Conservation (phyloP, 2,113 vertebrate genomes). For the Hippocampus guttulatus region DNA sequence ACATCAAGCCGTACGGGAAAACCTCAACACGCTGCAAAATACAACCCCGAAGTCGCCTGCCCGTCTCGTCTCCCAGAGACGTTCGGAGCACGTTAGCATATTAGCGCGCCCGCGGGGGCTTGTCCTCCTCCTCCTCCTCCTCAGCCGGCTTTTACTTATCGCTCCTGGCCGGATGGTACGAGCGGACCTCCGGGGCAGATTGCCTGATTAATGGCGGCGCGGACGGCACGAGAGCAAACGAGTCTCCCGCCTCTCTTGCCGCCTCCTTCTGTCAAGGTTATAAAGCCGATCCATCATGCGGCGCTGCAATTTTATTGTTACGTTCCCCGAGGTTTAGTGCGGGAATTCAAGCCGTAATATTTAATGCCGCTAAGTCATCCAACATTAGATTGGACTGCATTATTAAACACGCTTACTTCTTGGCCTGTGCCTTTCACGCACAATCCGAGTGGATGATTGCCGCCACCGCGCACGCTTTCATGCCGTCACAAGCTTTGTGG, state of each 20-base stretch:
- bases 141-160: slow-evolving; percentile 25
- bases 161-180: not conserved
- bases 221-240: not conserved
- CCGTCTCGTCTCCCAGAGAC: slow-evolving; percentile 5
- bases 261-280: slow-evolving; percentile 6
- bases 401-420: not conserved
- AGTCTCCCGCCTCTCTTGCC: slow-evolving; percentile 1
- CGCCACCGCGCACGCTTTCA: not conserved
- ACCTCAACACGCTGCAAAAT: slow-evolving; percentile 39
- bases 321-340: not conserved
- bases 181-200: slow-evolving; percentile 15
- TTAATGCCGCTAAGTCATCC: slow-evolving; percentile 1
- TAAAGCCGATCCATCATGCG: slow-evolving; percentile 1
- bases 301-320: not conserved
- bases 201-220: slow-evolving; percentile 5
- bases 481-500: not conserved
- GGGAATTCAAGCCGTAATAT: not conserved
- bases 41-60: slow-evolving; percentile 2
- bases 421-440: not conserved
- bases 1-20: not conserved
- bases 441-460: not conserved
- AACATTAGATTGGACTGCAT: not conserved
- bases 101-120: slow-evolving; percentile 18
- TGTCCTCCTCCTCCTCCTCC: not conserved
- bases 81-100: not conserved